These are phyloP conservation scores for Nibea albiflora DNA, from an alignment of 2,113 vertebrate genomes.

Conservation along the genomic window DNA sequence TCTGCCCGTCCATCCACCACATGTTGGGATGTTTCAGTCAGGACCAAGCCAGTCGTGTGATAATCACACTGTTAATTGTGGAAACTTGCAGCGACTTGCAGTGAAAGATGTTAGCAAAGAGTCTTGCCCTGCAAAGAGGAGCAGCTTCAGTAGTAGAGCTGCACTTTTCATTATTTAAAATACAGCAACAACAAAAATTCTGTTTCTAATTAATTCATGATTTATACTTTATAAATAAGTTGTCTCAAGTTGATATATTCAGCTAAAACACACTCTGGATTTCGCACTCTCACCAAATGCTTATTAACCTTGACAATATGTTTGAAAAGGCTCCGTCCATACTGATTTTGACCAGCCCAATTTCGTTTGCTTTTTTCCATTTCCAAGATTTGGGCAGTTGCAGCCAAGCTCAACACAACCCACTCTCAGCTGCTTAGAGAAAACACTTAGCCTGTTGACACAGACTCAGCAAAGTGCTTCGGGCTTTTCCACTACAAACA, in stretches of 20 bases:
- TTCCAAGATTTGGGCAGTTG: constrained; percentile 49
- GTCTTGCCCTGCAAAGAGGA: not conserved
- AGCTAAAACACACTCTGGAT: not conserved
- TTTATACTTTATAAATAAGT: not conserved
- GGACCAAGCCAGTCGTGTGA: not conserved
- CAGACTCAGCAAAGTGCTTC: constrained; percentile 63
- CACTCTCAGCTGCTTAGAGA: constrained; percentile 64
- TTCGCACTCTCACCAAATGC: constrained; percentile 17
- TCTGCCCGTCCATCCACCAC: not conserved
- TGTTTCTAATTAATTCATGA: not conserved
- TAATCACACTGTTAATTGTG: not conserved
- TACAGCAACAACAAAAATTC: not conserved
- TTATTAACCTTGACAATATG: constrained; percentile 42
- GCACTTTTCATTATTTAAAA: not conserved
- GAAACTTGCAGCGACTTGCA: not conserved
- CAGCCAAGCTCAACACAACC: constrained; percentile 55
- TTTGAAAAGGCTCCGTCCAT: constrained; percentile 37
- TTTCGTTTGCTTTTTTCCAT: constrained; percentile 40
- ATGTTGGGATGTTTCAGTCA: not conserved
- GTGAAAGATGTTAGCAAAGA: not conserved
- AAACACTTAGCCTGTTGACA: constrained; percentile 76
- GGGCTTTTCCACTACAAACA: constrained; percentile 62
- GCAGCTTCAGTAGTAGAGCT: not conserved
- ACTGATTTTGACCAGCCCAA: constrained; percentile 42
- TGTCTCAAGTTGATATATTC: not conserved